Evolutionary conservation across 2,797 vertebrate species (phyloP), one percentile per base, ranked within the genome.

Genomic region (Holocentrus rufus): DNA sequence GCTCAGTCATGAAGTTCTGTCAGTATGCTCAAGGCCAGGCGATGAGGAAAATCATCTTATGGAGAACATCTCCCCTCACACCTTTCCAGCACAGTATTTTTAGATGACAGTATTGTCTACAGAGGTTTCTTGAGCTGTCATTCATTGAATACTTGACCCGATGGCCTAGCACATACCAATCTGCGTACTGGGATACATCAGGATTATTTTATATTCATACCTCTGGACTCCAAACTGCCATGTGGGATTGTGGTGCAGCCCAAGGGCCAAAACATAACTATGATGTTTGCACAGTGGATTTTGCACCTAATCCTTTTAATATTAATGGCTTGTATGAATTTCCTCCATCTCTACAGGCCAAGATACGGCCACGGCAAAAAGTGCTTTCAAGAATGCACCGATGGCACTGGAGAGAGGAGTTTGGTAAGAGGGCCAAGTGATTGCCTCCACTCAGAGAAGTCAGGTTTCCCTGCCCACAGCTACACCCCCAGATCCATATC

Each of bases 1-100:
- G 77, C 82, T 66, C 72, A 68, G 74, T 56, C 68, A 52, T 65
- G 79, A 82, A 67, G 79, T 82, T 85, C 61, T 77, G 83, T 82
- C 73, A 71, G 72, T 20, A 17, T 23, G 77, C 74, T 36, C 59
- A 80, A 69, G 65, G 81, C 53, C 31, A 54, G 44, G 64, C 34
- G 69, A 72, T 0, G 42, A 74, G 0, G 46, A 68, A 73, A 81
- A 74, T 69, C 76, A 74, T 57, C 18, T 49, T 70, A 34, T 44
- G 73, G 68, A 86, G 79, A 86, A 69, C 60, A 17, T 66, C 62
- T 78, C 46, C 30, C 20, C 74, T 58, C 46, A 25, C 13, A 54
- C 60, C 0, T 14, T 59, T 72, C 31, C 3, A 0, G 42, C 1
- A 3, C 54, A 65, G 75, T 56, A 36, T 82, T 85, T 76, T 54